Evolutionary conservation across 2,113 vertebrate species (phyloP), one percentile per base, ranked within the genome.

Genomic region (Tamias sibiricus): DNA sequence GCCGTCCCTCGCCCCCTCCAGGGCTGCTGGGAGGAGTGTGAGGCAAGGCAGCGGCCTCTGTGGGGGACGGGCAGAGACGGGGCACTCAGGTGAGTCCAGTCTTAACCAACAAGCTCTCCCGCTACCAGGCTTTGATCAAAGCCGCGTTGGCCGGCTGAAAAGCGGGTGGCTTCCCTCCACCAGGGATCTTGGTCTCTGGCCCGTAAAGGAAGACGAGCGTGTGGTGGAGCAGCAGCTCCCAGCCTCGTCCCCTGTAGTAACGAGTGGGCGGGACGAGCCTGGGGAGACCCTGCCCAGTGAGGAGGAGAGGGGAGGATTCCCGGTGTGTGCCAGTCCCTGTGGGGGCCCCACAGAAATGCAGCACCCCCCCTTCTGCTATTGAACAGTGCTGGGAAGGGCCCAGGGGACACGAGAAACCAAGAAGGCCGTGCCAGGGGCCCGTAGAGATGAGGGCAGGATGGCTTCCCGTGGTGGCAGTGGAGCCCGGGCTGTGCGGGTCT

Each of bases 401-500:
- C 44, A 0, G 2, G 20, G 9, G 83, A 42, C 11, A 2, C 17
- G n/a, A 79, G 71, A 49, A 64, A 28, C 16, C 5, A 17, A 19
- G 37, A 7, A 17, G 49, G 13, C 54, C 24, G 1, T 14, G 24
- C 19, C 2, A 6, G 5, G 47, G 35, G 19, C 11, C 26, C 26
- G n/a, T 19, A 54, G 22, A 52, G n/a, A 12, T 4, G 13, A 42
- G 44, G n/a, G 19, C 8, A 42, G 68, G 59, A 22, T 14, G 4
- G 22, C 64, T 54, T 57, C n/a, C 28, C 4, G 37, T 6, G 37
- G 2, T 35, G 24, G n/a, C 28, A 12, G 17, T 13, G 12, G 77
- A 0, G 40, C 32, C 16, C 64, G 1, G 6, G 22, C 0, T 4
- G 40, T 1, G 0, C 7, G 0, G 17, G 2, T 0, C 22, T 24